phyloP scores from a whole-genome alignment of 2,113 vertebrate species.

The Plecturocebus donacophilus region DNA sequence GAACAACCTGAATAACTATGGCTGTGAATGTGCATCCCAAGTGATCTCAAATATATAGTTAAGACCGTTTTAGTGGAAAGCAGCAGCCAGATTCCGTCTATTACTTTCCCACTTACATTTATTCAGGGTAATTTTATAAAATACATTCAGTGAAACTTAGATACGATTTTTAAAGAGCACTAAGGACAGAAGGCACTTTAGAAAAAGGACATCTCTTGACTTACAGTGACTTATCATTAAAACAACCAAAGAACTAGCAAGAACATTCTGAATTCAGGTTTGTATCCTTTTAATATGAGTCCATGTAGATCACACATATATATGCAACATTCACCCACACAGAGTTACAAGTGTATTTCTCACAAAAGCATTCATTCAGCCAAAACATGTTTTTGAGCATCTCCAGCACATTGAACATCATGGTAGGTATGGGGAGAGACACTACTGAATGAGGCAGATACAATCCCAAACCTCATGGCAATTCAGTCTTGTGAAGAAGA shows the following conservation, averaged over 20 bases:
- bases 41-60: slow-evolving; percentile 1
- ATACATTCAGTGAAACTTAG: slow-evolving; percentile 52
- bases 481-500: neutral
- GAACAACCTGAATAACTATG: neutral
- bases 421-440: neutral
- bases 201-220: neutral
- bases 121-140: slow-evolving; percentile 54
- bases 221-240: neutral
- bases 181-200: slow-evolving; percentile 25
- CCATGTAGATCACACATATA: neutral
- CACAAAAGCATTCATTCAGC: neutral
- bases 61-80: slow-evolving; percentile 52
- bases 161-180: slow-evolving; percentile 45
- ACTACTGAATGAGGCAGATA: neutral
- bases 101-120: slow-evolving; percentile 45
- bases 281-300: neutral
- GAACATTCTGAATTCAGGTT: neutral
- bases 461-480: neutral
- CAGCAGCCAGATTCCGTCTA: slow-evolving; percentile 17
- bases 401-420: neutral
- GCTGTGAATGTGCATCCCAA: neutral
- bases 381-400: neutral
- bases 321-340: neutral
- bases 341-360: neutral
- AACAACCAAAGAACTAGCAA: neutral